These are phyloP conservation scores for Natator depressus DNA, from an alignment of 2,113 vertebrate genomes.

Conservation along the genomic window DNA sequence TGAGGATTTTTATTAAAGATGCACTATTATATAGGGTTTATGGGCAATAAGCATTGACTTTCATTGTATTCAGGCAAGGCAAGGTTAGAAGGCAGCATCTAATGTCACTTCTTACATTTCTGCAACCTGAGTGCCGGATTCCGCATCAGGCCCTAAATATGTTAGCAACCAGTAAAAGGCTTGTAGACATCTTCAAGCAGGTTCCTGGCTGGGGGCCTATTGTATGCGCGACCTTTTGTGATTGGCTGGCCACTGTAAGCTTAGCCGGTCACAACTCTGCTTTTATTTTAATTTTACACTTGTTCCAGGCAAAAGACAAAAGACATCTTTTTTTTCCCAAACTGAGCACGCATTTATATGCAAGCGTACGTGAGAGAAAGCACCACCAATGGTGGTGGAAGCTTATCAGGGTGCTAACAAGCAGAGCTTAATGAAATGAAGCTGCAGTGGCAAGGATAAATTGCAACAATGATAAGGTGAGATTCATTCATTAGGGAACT, in stretches of 20 bases:
- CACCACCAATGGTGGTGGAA: neutral
- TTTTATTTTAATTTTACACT: neutral
- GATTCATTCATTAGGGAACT: neutral
- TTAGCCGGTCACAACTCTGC: neutral
- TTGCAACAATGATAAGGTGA: accelerated
- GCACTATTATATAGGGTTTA: neutral
- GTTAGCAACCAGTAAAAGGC: neutral
- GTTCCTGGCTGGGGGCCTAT: neutral
- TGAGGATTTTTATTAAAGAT: neutral
- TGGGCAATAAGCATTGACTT: neutral
- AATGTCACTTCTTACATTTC: neutral
- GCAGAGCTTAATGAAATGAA: neutral
- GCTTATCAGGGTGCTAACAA: neutral
- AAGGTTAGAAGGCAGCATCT: neutral
- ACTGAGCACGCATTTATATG: neutral
- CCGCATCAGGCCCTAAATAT: neutral
- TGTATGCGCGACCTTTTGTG: neutral
- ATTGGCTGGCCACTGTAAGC: neutral
- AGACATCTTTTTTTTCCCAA: neutral
- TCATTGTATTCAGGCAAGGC: neutral
- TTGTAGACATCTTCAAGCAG: neutral
- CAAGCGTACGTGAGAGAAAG: neutral
- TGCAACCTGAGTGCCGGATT: neutral
- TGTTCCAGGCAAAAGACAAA: neutral
- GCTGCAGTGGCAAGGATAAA: neutral